These are phyloP conservation scores for Hippocampus kuda DNA, from an alignment of 2,797 vertebrate species.

Conservation along the genomic window DNA sequence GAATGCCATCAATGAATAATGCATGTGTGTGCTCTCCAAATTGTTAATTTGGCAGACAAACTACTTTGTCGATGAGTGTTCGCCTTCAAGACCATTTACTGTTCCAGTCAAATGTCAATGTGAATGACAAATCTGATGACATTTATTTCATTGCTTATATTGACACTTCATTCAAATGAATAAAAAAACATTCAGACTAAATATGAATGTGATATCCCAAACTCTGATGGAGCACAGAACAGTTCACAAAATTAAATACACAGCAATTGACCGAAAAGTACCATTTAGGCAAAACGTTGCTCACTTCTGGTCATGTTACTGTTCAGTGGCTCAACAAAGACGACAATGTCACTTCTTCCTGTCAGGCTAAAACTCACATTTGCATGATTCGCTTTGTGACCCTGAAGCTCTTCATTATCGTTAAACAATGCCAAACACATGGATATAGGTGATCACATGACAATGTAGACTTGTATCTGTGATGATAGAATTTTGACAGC, in stretches of 20 bases:
- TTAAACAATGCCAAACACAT: too few relatives aligned
- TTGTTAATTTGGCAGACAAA: background rate
- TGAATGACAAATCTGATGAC: background rate
- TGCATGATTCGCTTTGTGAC: too few relatives aligned
- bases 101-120: background rate
- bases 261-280: background rate
- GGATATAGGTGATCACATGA: too few relatives aligned
- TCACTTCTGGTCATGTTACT: background rate
- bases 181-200: background rate
- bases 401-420: too few relatives aligned
- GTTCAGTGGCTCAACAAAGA: background rate
- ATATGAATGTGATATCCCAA: background rate
- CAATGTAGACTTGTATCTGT: background rate
- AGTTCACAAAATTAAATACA: background rate
- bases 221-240: background rate
- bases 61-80: background rate
- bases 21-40: slow-evolving; percentile 8
- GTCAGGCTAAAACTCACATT: too few relatives aligned
- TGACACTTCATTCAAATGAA: background rate
- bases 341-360: too few relatives aligned
- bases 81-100: background rate
- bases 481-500: background rate
- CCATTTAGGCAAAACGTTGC: background rate
- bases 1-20: background rate
- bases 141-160: background rate